Evolutionary conservation across 2,113 vertebrate genomes (phyloP).

Genomic region (Oreochromis aureus): DNA sequence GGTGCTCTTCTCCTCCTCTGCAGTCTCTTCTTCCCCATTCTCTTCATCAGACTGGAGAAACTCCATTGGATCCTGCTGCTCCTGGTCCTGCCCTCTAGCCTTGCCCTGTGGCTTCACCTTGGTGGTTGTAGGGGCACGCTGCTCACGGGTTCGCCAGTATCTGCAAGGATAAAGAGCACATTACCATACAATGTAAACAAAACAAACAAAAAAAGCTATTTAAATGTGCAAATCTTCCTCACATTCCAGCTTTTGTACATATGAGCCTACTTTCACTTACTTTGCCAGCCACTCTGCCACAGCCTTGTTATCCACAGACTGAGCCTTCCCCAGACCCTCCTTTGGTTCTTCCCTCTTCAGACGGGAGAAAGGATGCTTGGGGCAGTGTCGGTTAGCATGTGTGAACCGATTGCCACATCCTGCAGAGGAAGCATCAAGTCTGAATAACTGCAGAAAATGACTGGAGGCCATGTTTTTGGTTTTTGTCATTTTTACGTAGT

Average conservation of each 20-base stretch:
- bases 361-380: constrained; percentile 91
- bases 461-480: neutral
- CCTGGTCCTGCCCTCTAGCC: constrained; percentile 80
- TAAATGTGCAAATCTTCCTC: neutral
- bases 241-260: neutral
- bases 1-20: constrained; percentile 67
- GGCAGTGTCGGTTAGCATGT: constrained; percentile 94
- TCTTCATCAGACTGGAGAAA: constrained; percentile 89
- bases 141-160: constrained; percentile 92
- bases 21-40: constrained; percentile 77
- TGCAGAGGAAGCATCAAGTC: constrained; percentile 31
- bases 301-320: constrained; percentile 89
- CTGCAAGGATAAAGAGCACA: constrained; percentile 46
- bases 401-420: constrained; percentile 95
- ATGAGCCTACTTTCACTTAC: constrained; percentile 63
- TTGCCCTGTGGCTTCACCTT: constrained; percentile 82
- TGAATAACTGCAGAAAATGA: neutral
- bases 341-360: constrained; percentile 91
- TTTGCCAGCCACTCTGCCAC: constrained; percentile 95
- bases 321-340: constrained; percentile 74
- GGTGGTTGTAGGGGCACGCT: constrained; percentile 77
- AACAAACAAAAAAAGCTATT: neutral
- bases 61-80: constrained; percentile 94
- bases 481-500: neutral
- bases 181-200: neutral